phyloP scores from a whole-genome alignment of 2,797 vertebrate species.

The Manis javanica region DNA sequence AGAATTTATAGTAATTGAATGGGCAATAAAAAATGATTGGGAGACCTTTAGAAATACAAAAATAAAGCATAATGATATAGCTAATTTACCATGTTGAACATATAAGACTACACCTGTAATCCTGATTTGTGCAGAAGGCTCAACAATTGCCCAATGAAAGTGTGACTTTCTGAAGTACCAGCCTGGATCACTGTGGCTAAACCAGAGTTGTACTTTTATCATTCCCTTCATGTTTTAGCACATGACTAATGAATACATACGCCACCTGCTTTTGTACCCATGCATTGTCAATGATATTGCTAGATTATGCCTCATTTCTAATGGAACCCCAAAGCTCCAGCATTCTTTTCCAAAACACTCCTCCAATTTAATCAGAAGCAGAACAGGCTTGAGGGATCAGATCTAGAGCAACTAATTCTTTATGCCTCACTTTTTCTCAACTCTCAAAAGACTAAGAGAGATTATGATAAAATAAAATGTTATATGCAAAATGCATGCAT shows the following conservation, averaged over 20 bases:
- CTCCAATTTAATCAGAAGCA: not conserved
- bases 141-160: not conserved
- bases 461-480: not conserved
- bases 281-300: not conserved
- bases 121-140: not conserved
- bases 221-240: not conserved
- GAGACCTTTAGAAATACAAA: not conserved
- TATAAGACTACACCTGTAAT: not conserved
- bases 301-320: not conserved
- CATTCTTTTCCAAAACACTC: not conserved
- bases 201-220: not conserved
- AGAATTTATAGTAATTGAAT: not conserved
- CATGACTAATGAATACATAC: not conserved
- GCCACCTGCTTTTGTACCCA: not conserved
- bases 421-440: not conserved
- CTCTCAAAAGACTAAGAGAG: not conserved
- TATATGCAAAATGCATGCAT: not conserved
- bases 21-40: conserved; percentile 35
- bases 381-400: not conserved
- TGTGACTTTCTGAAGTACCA: not conserved
- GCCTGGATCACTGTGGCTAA: not conserved
- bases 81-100: not conserved
- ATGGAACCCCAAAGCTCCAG: not conserved
- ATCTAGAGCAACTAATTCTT: not conserved
- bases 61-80: not conserved